phyloP scores from a whole-genome alignment of 1,140 invertebrate species.

The Vanessa atalanta region DNA sequence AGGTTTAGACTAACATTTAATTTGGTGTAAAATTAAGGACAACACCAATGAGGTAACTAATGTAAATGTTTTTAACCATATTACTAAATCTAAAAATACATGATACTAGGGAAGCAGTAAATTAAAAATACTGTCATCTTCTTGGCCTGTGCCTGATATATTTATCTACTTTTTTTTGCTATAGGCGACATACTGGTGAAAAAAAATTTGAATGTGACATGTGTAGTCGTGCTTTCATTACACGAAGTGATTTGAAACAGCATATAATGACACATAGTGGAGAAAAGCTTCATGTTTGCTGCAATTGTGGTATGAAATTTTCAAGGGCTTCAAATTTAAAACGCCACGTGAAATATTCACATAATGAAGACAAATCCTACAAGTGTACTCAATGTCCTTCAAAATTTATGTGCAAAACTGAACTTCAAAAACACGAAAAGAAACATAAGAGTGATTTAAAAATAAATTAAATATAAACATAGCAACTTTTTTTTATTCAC shows the following conservation, averaged over 20 bases:
- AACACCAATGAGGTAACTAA: no score
- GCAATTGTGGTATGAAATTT: slow-evolving; percentile 83
- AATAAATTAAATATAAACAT: background rate
- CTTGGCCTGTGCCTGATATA: no score
- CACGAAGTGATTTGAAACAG: slow-evolving; percentile 77
- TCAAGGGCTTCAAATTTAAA: slow-evolving; percentile 69
- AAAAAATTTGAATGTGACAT: slow-evolving; percentile 82
- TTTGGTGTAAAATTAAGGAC: no score
- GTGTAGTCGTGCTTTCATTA: slow-evolving; percentile 77
- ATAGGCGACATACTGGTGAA: slow-evolving; percentile 83
- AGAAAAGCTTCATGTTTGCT: slow-evolving; percentile 83
- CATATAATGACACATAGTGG: slow-evolving; percentile 85
- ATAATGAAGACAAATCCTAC: slow-evolving; percentile 48
- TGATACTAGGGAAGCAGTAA: no score
- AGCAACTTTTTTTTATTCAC: background rate
- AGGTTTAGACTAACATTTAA: no score
- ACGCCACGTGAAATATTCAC: slow-evolving; percentile 63
- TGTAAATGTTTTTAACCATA: no score
- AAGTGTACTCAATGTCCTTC: slow-evolving; percentile 43
- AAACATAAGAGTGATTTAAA: slow-evolving; percentile 38
- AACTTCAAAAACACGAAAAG: slow-evolving; percentile 50
- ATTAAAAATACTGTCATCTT: no score
- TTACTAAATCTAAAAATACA: no score
- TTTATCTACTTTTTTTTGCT: slow-evolving; percentile 37
- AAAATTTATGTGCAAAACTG: slow-evolving; percentile 48